Conservation (phyloP, 1,140 invertebrate species). For the Eciton burchellii region DNA sequence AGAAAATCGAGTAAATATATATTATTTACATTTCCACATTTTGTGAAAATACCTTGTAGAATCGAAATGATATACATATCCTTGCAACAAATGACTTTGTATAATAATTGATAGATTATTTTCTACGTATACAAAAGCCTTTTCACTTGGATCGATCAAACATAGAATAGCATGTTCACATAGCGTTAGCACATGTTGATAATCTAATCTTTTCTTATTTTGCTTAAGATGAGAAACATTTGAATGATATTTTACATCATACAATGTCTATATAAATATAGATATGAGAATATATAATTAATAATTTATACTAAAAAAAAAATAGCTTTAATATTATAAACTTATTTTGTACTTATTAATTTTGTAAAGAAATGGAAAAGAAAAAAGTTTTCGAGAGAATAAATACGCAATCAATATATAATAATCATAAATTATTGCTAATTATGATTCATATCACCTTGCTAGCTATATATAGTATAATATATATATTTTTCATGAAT, state of each 20-base stretch:
- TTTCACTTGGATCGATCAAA: constrained; percentile 76
- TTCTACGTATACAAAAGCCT: constrained; percentile 71
- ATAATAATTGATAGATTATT: constrained; percentile 66
- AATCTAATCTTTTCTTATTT: constrained; percentile 14
- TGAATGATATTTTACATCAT: not conserved
- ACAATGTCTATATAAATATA: not conserved
- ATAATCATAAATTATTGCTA: not conserved
- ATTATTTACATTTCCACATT: not conserved
- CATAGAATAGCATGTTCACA: constrained; percentile 75
- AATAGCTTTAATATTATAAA: no score
- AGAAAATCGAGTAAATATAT: not conserved
- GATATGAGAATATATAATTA: no score
- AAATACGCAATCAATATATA: no score
- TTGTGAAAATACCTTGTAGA: constrained; percentile 64
- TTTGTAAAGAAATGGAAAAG: no score
- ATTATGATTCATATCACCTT: constrained; percentile 63
- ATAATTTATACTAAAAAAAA: no score
- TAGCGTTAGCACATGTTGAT: constrained; percentile 20
- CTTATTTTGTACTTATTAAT: no score
- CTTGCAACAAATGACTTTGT: constrained; percentile 59
- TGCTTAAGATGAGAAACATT: not conserved
- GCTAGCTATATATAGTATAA: constrained; percentile 68
- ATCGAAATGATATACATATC: constrained; percentile 72
- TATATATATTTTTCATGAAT: constrained; percentile 69
- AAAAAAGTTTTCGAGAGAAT: no score